Evolutionary conservation across 2,113 vertebrate genomes (phyloP), one percentile per base, ranked within the genome.

Genomic region (Cephalopholis sonnerati): DNA sequence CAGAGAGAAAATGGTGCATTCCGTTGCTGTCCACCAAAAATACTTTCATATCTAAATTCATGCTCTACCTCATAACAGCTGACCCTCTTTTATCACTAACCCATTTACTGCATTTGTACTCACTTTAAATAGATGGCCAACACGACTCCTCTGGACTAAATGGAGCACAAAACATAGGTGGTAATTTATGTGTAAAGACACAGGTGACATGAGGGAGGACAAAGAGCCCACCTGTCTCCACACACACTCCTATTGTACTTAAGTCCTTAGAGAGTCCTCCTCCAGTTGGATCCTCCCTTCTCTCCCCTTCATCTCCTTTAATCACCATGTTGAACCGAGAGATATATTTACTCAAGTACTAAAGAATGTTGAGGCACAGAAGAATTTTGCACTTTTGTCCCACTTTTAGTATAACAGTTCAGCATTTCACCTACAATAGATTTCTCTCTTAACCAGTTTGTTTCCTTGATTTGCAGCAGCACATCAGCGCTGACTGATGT

Each of bases 391-490:
- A 17, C 9, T 25, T 29, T 27, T 67, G 18, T 16, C 22, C 46
- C 10, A 53, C 16, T 63, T 65, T 55, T 20, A 24, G 20, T 55
- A 16, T 50, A 18, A 51, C 51, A 36, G 18, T 50, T 63, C 20
- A 57, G 16, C 18, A 11, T 61, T 71, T 64, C 11, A 27, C n/a
- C 18, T 46, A 5, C 66, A 25, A 22, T 32, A 18, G 12, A 22
- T 46, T 25, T 25, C 16, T 50, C 22, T 63, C 25, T 78, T 51
- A 46, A 51, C 3, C 1, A n/a, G 62, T 71, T 66, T 46, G 15
- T 84, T 85, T 61, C 16, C 73, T 76, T 73, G 79, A 81, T 89
- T 87, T 87, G 73, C 79, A 70, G 59, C 66, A 77, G 63, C 48
- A 48, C 36, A 41, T 53, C 68, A 32, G 68, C 25, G 18, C 61